Percentiles rank a stretch among this genome's conserved stretches.
phyloP scores from a whole-genome alignment of 2,113 vertebrate species.

The Larimichthys polyactis region DNA sequence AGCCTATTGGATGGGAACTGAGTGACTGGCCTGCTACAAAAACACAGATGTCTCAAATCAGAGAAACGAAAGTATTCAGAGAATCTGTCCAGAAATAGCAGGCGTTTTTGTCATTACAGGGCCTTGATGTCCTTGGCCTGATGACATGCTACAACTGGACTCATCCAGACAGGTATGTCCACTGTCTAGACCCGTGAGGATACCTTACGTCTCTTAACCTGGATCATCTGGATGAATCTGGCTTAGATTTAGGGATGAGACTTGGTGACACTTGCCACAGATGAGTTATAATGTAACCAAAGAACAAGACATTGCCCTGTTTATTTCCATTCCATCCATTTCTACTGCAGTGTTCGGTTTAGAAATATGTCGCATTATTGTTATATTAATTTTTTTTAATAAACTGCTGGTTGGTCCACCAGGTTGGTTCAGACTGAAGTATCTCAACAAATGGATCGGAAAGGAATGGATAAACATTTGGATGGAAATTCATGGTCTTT shows the following conservation, averaged over 20 bases:
- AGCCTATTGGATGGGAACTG: constrained; percentile 39
- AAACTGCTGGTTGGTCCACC: not conserved
- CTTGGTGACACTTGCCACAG: not conserved
- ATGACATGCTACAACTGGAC: constrained; percentile 39
- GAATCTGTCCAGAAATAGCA: constrained; percentile 58
- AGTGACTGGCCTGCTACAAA: constrained; percentile 41
- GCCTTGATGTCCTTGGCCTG: constrained; percentile 59
- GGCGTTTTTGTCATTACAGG: constrained; percentile 69
- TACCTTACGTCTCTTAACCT: constrained; percentile 12
- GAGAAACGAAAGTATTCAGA: constrained; percentile 64
- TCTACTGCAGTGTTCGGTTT: not conserved
- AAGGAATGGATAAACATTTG: not conserved
- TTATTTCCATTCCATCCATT: not conserved
- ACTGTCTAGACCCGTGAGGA: constrained; percentile 59
- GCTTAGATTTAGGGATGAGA: not conserved
- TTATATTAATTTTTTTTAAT: no score
- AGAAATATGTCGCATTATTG: no score
- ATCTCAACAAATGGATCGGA: not conserved
- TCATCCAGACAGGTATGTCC: constrained; percentile 69
- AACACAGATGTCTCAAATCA: constrained; percentile 74
- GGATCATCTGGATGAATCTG: not conserved
- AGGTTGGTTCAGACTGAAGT: not conserved
- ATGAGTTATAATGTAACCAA: constrained; percentile 13
- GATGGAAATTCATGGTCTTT: not conserved
- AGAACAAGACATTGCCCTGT: not conserved